Conservation (phyloP, 1,140 invertebrate genomes). For the Dreissena rostriformis region DNA sequence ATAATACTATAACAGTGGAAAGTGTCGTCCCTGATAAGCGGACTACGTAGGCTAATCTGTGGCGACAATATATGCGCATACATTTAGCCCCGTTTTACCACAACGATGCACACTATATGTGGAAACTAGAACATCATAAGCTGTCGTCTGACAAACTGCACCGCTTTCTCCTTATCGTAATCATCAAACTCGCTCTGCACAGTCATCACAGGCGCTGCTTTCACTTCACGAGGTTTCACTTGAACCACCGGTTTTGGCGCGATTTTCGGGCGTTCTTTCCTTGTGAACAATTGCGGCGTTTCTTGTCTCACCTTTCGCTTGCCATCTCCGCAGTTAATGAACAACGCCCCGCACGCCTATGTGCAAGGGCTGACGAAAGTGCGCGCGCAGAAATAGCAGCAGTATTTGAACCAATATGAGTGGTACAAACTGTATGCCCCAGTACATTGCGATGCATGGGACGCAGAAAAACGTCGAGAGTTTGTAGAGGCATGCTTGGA, state of each 20-base stretch:
- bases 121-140: too few relatives aligned
- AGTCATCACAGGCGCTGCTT: neutral
- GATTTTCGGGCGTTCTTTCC: neutral
- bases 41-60: too few relatives aligned
- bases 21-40: too few relatives aligned
- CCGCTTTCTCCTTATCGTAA: constrained; percentile 37
- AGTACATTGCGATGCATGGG: constrained; percentile 23
- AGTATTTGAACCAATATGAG: constrained; percentile 9
- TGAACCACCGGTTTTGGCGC: constrained; percentile 8
- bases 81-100: too few relatives aligned
- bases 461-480: constrained; percentile 30
- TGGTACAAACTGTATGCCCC: constrained; percentile 24
- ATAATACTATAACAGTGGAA: too few relatives aligned
- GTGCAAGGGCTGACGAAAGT: constrained; percentile 20
- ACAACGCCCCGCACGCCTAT: constrained; percentile 20
- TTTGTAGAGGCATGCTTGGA: constrained; percentile 5
- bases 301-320: neutral
- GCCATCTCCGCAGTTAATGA: constrained; percentile 25
- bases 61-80: too few relatives aligned
- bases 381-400: constrained; percentile 16
- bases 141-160: constrained; percentile 26
- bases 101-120: too few relatives aligned
- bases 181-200: constrained; percentile 20
- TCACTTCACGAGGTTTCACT: constrained; percentile 6
- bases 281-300: constrained; percentile 22